These are phyloP conservation scores for Hoplostethus atlanticus DNA, from an alignment of 2,797 vertebrate species.

Conservation along the genomic window DNA sequence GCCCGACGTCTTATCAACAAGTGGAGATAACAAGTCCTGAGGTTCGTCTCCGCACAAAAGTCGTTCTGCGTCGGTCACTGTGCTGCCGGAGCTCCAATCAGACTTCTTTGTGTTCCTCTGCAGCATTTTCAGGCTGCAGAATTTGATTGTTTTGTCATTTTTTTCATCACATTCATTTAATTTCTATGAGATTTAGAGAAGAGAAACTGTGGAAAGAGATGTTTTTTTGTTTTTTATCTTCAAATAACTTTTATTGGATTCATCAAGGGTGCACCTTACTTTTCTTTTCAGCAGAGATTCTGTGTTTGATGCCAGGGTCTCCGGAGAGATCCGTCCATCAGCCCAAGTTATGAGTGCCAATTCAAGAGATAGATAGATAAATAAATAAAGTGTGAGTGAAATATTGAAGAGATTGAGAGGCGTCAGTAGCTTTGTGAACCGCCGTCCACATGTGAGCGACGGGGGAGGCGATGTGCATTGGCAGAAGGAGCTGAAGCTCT, in stretches of 20 bases:
- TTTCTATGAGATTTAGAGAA: neutral
- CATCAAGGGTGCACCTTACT: neutral
- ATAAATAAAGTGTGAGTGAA: slow-evolving; percentile 34
- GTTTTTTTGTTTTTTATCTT: neutral
- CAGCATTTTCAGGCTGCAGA: neutral
- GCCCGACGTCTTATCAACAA: neutral
- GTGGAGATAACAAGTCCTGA: neutral
- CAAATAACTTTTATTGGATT: slow-evolving; percentile 9
- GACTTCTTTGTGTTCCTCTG: neutral
- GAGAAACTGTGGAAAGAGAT: slow-evolving; percentile 5
- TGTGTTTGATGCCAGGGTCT: slow-evolving; percentile 16
- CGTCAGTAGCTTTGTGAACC: slow-evolving; percentile 25
- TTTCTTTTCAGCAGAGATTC: neutral
- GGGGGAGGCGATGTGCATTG: slow-evolving; percentile 32
- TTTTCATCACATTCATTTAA: slow-evolving; percentile 9
- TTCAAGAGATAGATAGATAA: slow-evolving; percentile 25
- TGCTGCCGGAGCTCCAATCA: neutral
- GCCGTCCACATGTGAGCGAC: slow-evolving; percentile 47
- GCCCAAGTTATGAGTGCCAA: slow-evolving; percentile 6
- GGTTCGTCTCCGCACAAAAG: neutral
- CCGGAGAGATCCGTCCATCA: slow-evolving; percentile 41
- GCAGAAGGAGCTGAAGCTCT: slow-evolving; percentile 20
- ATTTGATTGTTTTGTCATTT: neutral
- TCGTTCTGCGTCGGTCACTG: neutral
- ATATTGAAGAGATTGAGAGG: slow-evolving; percentile 34